Evolutionary conservation across 2,113 vertebrate species (phyloP), one percentile per base, ranked within the genome.

Genomic region (Corythornis vintsioides): DNA sequence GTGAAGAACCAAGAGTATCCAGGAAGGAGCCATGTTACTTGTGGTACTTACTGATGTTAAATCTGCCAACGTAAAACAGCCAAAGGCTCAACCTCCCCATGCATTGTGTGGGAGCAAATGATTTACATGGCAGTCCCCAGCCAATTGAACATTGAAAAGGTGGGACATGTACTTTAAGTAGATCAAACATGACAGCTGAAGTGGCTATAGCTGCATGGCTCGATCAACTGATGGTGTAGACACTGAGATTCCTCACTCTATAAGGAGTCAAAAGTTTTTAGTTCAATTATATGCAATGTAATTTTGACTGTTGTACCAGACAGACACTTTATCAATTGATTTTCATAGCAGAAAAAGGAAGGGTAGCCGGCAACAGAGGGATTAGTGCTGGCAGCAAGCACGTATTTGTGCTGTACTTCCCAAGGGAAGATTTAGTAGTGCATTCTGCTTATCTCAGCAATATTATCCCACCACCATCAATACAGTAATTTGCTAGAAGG

Each of bases 51-150:
- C 61, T 79, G 38, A 52, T 14, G 6, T 75, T 73, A 11, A 11
- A 7, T 69, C 57, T 67, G 43, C 71, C 26, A 63, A 2, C 47
- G 17, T 66, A 74, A 66, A 6, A 26, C 45, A 25, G 75, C 19
- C 83, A 65, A 74, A 71, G 13, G 10, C 12, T 56, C 52, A 64
- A 56, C 33, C 31, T 80, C 24, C 60, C 31, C n/a, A 42, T 2
- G 1, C 1, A 0, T 24, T 21, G 7, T 21, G 7, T 14, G 13
- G 2, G n/a, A 10, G 5, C 16, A 73, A 59, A 79, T 88, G 10
- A 73, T 15, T 79, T 0, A 0, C n/a, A 78, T 72, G 17, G 24
- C 38, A 35, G 33, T 79, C 13, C 14, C 25, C 33, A 29, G 28
- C 13, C n/a, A 53, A 74, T 67, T 50, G 56, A 71, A 71, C 33